Evolutionary conservation across 2,113 vertebrate genomes (phyloP), one percentile per base, ranked within the genome.

Genomic region (Sporophila hypoxantha): DNA sequence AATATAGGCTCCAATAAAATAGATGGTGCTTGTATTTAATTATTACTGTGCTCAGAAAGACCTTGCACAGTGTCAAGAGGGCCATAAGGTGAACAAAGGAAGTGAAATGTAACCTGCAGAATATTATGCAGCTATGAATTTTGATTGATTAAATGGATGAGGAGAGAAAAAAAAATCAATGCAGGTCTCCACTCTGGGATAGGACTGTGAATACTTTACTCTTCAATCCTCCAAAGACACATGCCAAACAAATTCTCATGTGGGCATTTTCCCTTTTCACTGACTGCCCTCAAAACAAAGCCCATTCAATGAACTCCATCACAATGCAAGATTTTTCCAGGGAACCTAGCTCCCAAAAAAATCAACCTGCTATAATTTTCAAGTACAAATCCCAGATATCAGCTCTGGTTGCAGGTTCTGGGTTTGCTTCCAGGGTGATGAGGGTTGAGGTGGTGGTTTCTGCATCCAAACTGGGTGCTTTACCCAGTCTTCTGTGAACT

Each of bases 1-100:
- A 94, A 85, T 94, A 68, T 4, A 73, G 19, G 36, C 29, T 79
- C 19, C 36, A 84, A 50, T 95, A 86, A 95, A 95, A 79, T 64
- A 69, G 52, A 83, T 55, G 79, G 73, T 64, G 23, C 39, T 89
- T 91, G 37, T 57, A 50, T 82, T 88, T 77, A 79, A 82, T 67
- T 69, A 83, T 89, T 55, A 57, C 19, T 32, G 36, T 68, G 19
- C 55, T 93, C 90, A 65, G 36, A 79, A 44, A 84, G 69, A 81
- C 42, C 66, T 89, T 88, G 47, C 39, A 32, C 7, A 15, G 21
- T 75, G 42, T 88, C 73, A 74, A 76, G 88, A 57, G 46, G 44
- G n/a, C 87, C 80, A 62, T 80, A 57, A 87, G 84, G 47, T 68
- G 42, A 95, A 70, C 29, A 62, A 80, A 87, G 52, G 87, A 84